Conservation (phyloP, 1,140 invertebrate species). For the Hylaeus anthracinus region DNA sequence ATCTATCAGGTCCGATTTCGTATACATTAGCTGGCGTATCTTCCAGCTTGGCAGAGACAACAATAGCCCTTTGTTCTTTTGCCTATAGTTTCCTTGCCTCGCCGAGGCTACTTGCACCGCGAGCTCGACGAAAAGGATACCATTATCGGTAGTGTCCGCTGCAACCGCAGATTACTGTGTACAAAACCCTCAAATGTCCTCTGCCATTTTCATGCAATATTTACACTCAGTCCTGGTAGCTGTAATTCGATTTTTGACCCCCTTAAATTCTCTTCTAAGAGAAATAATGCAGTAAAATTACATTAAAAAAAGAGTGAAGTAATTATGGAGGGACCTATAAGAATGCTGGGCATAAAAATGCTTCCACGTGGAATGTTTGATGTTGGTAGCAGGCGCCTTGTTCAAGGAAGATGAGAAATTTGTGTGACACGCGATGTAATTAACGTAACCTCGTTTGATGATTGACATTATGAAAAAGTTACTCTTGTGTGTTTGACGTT, state of each 20-base stretch:
- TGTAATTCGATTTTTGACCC: not conserved
- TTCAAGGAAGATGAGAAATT: not conserved
- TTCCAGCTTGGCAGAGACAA: slow-evolving; percentile 40
- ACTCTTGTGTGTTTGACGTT: too few species aligned
- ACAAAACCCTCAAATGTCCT: slow-evolving; percentile 13
- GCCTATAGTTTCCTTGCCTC: slow-evolving; percentile 36
- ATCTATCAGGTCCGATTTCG: slow-evolving; percentile 26
- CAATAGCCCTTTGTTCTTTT: slow-evolving; percentile 41
- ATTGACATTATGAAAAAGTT: too few species aligned
- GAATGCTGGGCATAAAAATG: too few species aligned
- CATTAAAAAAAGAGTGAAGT: too few species aligned
- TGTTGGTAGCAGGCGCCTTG: too few species aligned
- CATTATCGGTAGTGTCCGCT: slow-evolving; percentile 50
- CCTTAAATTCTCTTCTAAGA: too few species aligned
- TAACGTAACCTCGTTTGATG: too few species aligned
- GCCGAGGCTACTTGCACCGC: slow-evolving; percentile 11
- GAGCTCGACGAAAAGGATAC: slow-evolving; percentile 45
- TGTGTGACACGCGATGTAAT: too few species aligned
- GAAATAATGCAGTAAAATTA: too few species aligned
- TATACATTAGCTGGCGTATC: slow-evolving; percentile 43
- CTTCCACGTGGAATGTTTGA: too few species aligned
- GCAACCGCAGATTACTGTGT: slow-evolving; percentile 35
- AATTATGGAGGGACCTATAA: too few species aligned
- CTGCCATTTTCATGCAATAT: slow-evolving; percentile 12
- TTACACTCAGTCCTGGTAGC: not conserved